Conservation (phyloP, 2,113 vertebrate genomes). For the Indri indri region DNA sequence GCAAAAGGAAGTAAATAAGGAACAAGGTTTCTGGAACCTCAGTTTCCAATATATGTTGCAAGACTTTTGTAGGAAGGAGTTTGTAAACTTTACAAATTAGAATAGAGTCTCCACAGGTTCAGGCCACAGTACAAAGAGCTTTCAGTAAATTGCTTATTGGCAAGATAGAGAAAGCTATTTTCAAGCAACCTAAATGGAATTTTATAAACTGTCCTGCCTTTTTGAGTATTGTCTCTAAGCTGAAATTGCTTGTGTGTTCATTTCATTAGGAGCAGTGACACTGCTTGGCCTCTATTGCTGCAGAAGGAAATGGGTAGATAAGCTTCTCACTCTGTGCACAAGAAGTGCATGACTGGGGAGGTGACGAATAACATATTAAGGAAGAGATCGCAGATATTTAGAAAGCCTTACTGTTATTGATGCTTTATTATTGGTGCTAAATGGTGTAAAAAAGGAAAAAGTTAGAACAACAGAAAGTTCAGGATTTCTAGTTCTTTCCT, state of each 20-base stretch:
- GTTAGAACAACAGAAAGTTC: slow-evolving; percentile 83
- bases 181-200: not conserved
- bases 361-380: not conserved
- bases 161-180: slow-evolving; percentile 31
- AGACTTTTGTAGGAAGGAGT: not conserved
- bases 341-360: not conserved
- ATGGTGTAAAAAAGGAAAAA: not conserved
- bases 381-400: not conserved
- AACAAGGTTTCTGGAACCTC: not conserved
- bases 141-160: slow-evolving; percentile 17
- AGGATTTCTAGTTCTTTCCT: slow-evolving; percentile 94
- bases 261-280: not conserved
- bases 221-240: not conserved
- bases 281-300: not conserved
- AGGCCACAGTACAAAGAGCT: not conserved
- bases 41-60: not conserved
- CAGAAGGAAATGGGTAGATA: not conserved
- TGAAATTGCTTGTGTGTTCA: not conserved
- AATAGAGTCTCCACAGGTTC: not conserved
- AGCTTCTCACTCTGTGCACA: not conserved
- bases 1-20: slow-evolving; percentile 22
- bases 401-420: not conserved
- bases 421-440: not conserved
- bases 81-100: slow-evolving; percentile 6
- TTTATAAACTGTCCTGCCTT: not conserved